A percentile compares a stretch with the other conserved stretches of the same genome.
Conservation (phyloP, 2,797 vertebrate genomes). For the Echiichthys vipera region DNA sequence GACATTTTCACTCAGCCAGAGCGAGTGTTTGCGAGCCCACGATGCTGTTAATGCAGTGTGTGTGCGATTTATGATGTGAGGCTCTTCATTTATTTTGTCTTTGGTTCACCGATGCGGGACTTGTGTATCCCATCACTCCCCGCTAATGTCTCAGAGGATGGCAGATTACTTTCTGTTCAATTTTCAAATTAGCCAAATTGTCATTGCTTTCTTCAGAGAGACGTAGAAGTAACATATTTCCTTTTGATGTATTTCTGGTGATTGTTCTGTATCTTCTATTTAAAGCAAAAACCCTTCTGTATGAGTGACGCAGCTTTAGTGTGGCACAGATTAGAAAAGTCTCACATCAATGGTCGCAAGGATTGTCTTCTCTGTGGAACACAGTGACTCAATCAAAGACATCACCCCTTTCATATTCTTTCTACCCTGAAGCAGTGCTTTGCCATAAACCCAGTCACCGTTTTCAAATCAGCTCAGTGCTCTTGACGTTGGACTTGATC, state of each 20-base stretch:
- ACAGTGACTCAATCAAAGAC: slow-evolving; percentile 49
- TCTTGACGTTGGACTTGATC: slow-evolving; percentile 21
- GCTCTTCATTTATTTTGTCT: slow-evolving; percentile 63
- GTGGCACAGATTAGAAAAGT: slow-evolving; percentile 44
- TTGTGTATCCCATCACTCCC: slow-evolving; percentile 57
- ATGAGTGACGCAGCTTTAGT: slow-evolving; percentile 60
- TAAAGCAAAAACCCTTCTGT: slow-evolving; percentile 57
- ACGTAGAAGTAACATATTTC: slow-evolving; percentile 58
- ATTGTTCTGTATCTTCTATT: slow-evolving; percentile 60
- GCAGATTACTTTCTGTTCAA: slow-evolving; percentile 75
- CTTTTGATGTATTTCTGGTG: slow-evolving; percentile 66
- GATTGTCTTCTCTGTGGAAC: slow-evolving; percentile 51
- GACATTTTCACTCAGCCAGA: slow-evolving; percentile 46
- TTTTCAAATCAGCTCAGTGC: slow-evolving; percentile 45
- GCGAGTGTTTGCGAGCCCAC: slow-evolving; percentile 30
- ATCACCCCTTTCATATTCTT: slow-evolving; percentile 29
- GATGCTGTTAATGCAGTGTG: slow-evolving; percentile 49
- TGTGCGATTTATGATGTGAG: slow-evolving; percentile 46
- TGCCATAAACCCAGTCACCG: slow-evolving; percentile 20
- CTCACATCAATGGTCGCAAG: slow-evolving; percentile 55
- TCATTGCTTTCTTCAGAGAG: slow-evolving; percentile 67
- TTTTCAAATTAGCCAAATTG: slow-evolving; percentile 79
- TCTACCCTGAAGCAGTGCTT: slow-evolving; percentile 13
- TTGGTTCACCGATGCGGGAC: slow-evolving; percentile 49
- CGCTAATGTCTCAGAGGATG: slow-evolving; percentile 70